Base-by-base conservation (phyloP, 1,140 invertebrate genomes). In the Drosophila mayri region DNA sequence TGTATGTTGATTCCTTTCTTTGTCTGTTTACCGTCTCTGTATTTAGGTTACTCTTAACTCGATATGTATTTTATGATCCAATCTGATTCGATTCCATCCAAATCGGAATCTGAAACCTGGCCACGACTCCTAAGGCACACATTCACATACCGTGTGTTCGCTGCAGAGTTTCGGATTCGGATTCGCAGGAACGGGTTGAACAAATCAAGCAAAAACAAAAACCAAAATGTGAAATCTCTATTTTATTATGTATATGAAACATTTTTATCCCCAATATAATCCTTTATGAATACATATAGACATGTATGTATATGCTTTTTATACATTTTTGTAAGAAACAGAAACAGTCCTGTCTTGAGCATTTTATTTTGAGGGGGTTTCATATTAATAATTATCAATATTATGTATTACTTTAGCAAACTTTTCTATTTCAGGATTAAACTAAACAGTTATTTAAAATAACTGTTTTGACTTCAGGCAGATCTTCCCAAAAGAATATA, bases 351-450 rank as follows among this genome's bases (percentile, higher is more conserved):
- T 16, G 35, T 49, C 55, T 66, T 4, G 1, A 22, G 41, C 14
- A 30, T 67, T 70, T 66, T n/a, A 30, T 47, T 40, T 35, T 65
- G 5, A 40, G 6, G 28, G 58, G 41, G 9, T 44, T 57, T 55
- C 3, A 0, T 30, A 7, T 11, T 11, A 18, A 9, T 11, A 5
- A 44, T 43, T 20, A 11, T 11, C 4, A 11, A 12, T 43, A 20
- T 43, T 9, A 95, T 84, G 95, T n/a, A n/a, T n/a, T n/a, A n/a
- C n/a, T n/a, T n/a, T n/a, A n/a, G 95, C 70, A 94, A 94, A 74
- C 94, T 43, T 1, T 0, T 20, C 1, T 11, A 6, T 43, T 43
- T 3, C 5, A 43, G 18, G 4, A 28, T 28, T n/a, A n/a, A n/a
- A n/a, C n/a, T n/a, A n/a, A n/a, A n/a, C n/a, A n/a, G n/a, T n/a